Evolutionary conservation across 2,113 vertebrate species (phyloP), one percentile per base, ranked within the genome.

Genomic region (Raja brachyura): DNA sequence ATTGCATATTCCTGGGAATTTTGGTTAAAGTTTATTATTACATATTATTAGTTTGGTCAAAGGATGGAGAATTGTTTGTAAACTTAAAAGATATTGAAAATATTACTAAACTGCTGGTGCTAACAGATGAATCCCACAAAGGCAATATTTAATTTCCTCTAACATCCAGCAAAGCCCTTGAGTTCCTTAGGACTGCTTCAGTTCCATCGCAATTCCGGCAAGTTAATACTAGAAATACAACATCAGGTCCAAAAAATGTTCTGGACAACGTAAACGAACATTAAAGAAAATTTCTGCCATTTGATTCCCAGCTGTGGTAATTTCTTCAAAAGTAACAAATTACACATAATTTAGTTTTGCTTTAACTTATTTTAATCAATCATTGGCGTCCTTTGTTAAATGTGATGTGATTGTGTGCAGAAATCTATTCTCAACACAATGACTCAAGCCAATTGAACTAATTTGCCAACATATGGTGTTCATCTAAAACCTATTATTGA

Each of bases 401-500:
- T 63, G n/a, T 88, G 59, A 63, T 59, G 18, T 31, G 28, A 66
- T 66, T 66, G 5, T 31, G 56, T 63, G 33, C 56, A 88, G 59
- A 88, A 31, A 63, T n/a, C 83, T 88, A 31, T 63, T 88, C 59
- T 63, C 2, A n/a, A 28, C 59, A 6, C 31, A 63, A 61, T 88
- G 59, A 66, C 59, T 63, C 59, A 63, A 66, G 83, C 13, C 59
- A 88, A 86, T 31, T 66, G 2, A 61, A 61, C n/a, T 56, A 0
- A 61, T 63, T 86, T 88, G 59, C 61, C n/a, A 88, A 63, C 59
- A 63, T 88, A 31, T 31, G 13, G n/a, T 88, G 59, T 63, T 66
- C 59, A 88, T 88, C 83, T 88, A 88, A 88, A 88, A 88, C 61
- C 5, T 66, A 88, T 66, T 31, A 88, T 33, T 88, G 59, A 88